Evolutionary conservation across 2,888 invertebrate species (phyloP).

Genomic region (Quadriops clusia): DNA sequence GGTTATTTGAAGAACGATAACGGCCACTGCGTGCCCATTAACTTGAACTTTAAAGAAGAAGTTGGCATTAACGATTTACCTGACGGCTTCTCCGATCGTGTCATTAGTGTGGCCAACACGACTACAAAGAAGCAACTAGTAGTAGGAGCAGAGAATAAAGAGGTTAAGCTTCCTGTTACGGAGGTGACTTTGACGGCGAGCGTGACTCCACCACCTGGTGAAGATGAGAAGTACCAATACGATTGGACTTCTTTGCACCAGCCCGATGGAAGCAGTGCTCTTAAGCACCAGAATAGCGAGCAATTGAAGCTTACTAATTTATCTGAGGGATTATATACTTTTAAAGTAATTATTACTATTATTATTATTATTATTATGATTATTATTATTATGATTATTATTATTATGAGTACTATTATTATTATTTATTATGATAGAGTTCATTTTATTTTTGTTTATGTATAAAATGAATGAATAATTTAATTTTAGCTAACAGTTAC

Average conservation of each 20-base stretch:
- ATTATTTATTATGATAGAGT: neutral
- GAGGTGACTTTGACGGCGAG: slow-evolving; percentile 74
- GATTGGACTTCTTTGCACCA: slow-evolving; percentile 80
- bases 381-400: slow-evolving; percentile 2
- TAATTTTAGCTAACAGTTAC: slow-evolving; percentile 51
- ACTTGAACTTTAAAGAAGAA: slow-evolving; percentile 32
- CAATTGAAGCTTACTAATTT: slow-evolving; percentile 74
- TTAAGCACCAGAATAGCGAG: slow-evolving; percentile 72
- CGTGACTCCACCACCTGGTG: slow-evolving; percentile 60
- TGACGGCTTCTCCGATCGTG: slow-evolving; percentile 23
- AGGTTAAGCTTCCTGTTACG: slow-evolving; percentile 70
- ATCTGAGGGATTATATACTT: slow-evolving; percentile 77
- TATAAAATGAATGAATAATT: no score
- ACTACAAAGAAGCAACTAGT: slow-evolving; percentile 51
- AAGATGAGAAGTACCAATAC: slow-evolving; percentile 58
- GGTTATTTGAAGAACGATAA: slow-evolving; percentile 44
- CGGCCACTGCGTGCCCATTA: slow-evolving; percentile 24
- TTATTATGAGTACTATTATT: neutral
- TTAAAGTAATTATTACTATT: slow-evolving; percentile 47
- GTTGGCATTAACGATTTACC: slow-evolving; percentile 16
- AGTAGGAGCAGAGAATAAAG: slow-evolving; percentile 65
- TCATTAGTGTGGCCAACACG: slow-evolving; percentile 15
- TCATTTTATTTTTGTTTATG: slow-evolving; percentile 4
- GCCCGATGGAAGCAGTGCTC: slow-evolving; percentile 60
- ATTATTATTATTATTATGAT: slow-evolving; percentile 5